Evolutionary conservation across 2,888 invertebrate genomes (phyloP).

Genomic region (Anagyrus pseudococci): DNA sequence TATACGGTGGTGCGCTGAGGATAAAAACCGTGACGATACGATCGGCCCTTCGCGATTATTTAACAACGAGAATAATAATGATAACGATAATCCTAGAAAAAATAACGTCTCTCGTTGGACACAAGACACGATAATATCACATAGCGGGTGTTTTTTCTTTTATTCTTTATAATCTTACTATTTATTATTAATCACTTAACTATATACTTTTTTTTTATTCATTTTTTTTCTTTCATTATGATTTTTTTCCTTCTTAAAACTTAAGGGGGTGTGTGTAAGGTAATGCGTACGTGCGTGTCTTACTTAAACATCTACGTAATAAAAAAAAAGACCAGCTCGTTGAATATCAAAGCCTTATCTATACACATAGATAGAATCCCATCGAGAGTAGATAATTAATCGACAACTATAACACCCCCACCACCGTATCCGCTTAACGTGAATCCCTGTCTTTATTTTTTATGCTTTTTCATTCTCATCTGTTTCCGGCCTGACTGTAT

Average conservation of each 20-base stretch:
- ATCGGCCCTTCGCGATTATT: slow-evolving; percentile 7
- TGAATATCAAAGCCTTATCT: slow-evolving; percentile 26
- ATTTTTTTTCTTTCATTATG: slow-evolving; percentile 23
- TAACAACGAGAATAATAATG: slow-evolving; percentile 15
- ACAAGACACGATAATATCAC: slow-evolving; percentile 62
- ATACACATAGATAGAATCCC: neutral
- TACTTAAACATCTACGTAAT: slow-evolving; percentile 31
- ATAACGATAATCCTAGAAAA: slow-evolving; percentile 42
- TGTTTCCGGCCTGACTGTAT: neutral
- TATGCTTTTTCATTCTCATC: neutral
- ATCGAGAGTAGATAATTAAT: too few relatives aligned
- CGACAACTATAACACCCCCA: too few relatives aligned
- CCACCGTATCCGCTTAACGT: too few relatives aligned
- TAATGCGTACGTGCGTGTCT: too few relatives aligned
- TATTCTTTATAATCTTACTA: slow-evolving; percentile 18
- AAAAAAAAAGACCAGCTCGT: slow-evolving; percentile 24
- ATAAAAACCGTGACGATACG: slow-evolving; percentile 11
- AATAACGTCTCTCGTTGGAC: slow-evolving; percentile 59
- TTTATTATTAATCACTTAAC: slow-evolving; percentile 33
- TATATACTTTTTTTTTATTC: slow-evolving; percentile 20
- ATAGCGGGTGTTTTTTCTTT: slow-evolving; percentile 54
- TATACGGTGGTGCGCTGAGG: too few relatives aligned
- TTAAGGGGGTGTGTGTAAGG: slow-evolving; percentile 20
- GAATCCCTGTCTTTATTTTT: neutral
- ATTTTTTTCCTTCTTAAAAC: slow-evolving; percentile 36